Percentiles rank a stretch among this genome's conserved stretches.
Evolutionary conservation across 2,113 vertebrate genomes (phyloP).

Genomic region (Egretta garzetta): DNA sequence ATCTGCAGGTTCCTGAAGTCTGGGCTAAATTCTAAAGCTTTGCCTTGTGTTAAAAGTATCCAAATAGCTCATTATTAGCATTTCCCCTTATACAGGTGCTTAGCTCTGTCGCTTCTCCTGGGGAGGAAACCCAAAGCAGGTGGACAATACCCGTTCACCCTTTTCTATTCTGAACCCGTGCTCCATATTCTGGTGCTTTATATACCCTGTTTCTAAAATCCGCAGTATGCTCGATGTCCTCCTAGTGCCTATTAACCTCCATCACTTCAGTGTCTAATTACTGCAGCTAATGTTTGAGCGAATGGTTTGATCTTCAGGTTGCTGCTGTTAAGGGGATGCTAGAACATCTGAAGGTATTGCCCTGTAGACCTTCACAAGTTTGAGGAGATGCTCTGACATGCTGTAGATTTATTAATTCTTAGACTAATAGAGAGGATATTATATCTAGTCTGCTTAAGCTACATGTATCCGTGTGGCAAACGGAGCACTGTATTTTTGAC

Average conservation of each 20-base stretch:
- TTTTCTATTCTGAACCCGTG: not conserved
- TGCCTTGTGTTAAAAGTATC: not conserved
- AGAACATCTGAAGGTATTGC: not conserved
- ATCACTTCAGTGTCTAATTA: not conserved
- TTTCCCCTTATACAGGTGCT: not conserved
- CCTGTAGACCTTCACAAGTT: not conserved
- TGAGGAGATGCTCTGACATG: not conserved
- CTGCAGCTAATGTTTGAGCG: not conserved
- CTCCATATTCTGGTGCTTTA: not conserved
- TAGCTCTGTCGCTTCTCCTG: not conserved
- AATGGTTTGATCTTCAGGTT: not conserved
- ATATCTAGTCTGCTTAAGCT: not conserved
- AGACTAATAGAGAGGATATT: not conserved
- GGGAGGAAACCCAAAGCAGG: not conserved
- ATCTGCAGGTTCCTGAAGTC: not conserved
- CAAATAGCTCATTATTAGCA: not conserved
- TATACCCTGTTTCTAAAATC: not conserved
- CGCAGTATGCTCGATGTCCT: rapidly evolving
- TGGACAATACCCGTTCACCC: not conserved
- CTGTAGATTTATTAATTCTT: not conserved
- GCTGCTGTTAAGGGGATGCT: not conserved
- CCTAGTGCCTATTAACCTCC: not conserved
- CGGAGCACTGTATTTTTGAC: not conserved
- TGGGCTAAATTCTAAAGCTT: not conserved
- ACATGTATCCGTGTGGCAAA: not conserved